Conservation (phyloP, 2,888 invertebrate species). For the Abrostola triplasia region DNA sequence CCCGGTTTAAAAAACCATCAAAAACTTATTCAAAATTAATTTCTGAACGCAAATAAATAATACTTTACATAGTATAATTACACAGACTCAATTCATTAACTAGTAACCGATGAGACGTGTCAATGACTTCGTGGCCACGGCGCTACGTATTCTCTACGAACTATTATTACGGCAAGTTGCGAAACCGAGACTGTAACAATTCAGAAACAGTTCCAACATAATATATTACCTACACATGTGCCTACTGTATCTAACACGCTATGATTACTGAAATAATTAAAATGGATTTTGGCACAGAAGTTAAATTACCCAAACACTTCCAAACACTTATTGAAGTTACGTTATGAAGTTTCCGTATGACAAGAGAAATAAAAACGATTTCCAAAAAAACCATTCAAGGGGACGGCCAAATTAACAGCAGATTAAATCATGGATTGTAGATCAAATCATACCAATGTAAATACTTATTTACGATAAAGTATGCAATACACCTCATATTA, state of each 20-base stretch:
- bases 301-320: not conserved
- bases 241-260: not conserved
- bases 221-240: not conserved
- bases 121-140: constrained; percentile 37
- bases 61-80: not conserved
- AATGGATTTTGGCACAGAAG: not conserved
- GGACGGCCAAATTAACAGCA: no score
- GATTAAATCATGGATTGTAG: no score
- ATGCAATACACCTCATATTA: not conserved
- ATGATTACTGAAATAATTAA: not conserved
- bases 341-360: no score
- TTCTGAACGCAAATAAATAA: not conserved
- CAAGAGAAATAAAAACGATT: no score
- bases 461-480: no score
- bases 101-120: constrained; percentile 44
- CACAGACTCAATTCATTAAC: constrained; percentile 41
- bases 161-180: constrained; percentile 46
- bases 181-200: constrained; percentile 37
- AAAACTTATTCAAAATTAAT: no score
- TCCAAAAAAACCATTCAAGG: no score
- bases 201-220: constrained; percentile 7
- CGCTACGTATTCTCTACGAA: constrained; percentile 17
- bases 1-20: no score
- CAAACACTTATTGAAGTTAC: no score
- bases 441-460: no score